phyloP scores from a whole-genome alignment of 1,140 invertebrate species.

The Teleogryllus occipitalis region DNA sequence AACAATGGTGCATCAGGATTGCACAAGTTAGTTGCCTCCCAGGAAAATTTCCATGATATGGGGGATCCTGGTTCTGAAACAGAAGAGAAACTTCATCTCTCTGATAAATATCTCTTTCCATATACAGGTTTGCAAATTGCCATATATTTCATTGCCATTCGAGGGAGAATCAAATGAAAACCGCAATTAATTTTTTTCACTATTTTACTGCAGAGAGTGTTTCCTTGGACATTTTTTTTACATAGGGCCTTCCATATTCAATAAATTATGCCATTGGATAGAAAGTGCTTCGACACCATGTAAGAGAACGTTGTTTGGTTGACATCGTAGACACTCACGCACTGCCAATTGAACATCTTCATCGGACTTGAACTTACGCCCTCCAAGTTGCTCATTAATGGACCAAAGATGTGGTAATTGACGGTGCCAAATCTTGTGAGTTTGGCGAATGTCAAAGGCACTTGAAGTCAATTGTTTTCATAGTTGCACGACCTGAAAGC shows the following conservation, averaged over 20 bases:
- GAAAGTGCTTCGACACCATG: no score
- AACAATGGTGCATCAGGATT: conserved; percentile 21
- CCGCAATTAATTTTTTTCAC: no score
- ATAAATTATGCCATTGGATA: neutral
- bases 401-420: no score
- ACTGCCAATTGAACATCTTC: neutral
- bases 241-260: neutral
- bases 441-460: no score
- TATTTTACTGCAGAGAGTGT: no score
- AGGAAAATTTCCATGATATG: conserved; percentile 52
- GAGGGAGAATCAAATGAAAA: no score
- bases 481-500: no score
- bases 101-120: conserved; percentile 69
- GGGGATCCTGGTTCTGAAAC: conserved; percentile 55
- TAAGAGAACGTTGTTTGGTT: no score
- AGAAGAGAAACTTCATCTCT: conserved; percentile 60
- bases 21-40: conserved; percentile 45
- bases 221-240: neutral
- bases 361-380: no score
- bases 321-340: neutral
- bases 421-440: neutral
- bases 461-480: no score
- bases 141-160: conserved; percentile 12
- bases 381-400: neutral
- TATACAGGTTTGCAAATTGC: conserved; percentile 49